These are phyloP conservation scores for Porites evermanni DNA, from an alignment of 92 coral and sea anemone species.

Conservation along the genomic window DNA sequence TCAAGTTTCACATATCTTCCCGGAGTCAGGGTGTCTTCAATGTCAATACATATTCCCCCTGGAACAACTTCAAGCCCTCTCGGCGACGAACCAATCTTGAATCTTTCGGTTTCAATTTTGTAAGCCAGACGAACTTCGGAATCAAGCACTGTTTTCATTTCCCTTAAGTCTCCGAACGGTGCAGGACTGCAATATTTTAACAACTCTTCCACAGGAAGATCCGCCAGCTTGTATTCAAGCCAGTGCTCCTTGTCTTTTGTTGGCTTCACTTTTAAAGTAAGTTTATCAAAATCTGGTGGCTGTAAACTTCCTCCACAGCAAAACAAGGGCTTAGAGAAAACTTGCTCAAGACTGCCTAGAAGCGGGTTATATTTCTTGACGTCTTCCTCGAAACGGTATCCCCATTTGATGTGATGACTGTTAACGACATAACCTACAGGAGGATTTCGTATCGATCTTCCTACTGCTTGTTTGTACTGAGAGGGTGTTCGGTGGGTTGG, in stretches of 20 bases:
- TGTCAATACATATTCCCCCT: constrained; percentile 7
- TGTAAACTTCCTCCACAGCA: constrained; percentile 66
- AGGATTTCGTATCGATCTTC: constrained; percentile 48
- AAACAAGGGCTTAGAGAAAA: constrained; percentile 54
- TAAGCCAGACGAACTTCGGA: constrained; percentile 66
- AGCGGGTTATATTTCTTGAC: constrained; percentile 33
- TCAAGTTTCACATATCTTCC: constrained; percentile 42
- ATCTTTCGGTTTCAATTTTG: constrained; percentile 56
- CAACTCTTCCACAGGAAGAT: constrained; percentile 47
- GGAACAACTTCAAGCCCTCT: constrained; percentile 15
- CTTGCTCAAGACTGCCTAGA: constrained; percentile 46
- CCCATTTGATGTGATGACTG: constrained; percentile 38
- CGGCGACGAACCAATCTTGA: constrained; percentile 18
- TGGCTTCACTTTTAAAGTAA: constrained; percentile 42
- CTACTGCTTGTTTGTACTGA: constrained; percentile 31
- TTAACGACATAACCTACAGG: constrained; percentile 57
- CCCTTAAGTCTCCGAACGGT: constrained; percentile 66
- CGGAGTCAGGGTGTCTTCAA: constrained; percentile 52
- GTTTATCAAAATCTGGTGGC: constrained; percentile 21
- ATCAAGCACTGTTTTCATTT: constrained; percentile 61
- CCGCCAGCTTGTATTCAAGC: constrained; percentile 41
- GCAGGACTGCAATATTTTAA: constrained; percentile 56
- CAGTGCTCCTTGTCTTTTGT: constrained; percentile 27
- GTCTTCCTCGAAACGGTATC: constrained; percentile 5
- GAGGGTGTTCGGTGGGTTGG: constrained; percentile 1